phyloP scores from a whole-genome alignment of 2,888 invertebrate genomes.

The Mimas tiliae region DNA sequence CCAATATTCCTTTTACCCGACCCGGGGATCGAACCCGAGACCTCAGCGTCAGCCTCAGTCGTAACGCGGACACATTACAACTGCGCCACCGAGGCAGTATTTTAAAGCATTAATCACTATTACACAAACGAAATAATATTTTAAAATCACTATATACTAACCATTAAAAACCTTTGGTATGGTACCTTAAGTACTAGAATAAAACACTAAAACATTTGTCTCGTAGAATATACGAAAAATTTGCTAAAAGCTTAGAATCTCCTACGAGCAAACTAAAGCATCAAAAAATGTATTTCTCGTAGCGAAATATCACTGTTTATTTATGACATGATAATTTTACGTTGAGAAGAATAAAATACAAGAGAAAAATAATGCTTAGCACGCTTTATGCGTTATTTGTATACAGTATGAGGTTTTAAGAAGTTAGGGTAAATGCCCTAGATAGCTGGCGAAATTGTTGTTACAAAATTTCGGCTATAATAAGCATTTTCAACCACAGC shows the following conservation, averaged over 20 bases:
- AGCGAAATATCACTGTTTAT: constrained; percentile 8
- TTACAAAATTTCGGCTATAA: too few relatives aligned
- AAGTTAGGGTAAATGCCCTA: background rate
- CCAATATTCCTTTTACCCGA: too few relatives aligned
- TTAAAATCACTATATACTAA: too few relatives aligned
- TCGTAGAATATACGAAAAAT: background rate
- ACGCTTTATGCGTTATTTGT: background rate
- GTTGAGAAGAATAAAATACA: constrained; percentile 8
- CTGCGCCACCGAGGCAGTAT: too few relatives aligned
- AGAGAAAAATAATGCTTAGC: constrained; percentile 3
- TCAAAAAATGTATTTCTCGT: constrained; percentile 3
- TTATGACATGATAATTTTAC: constrained; percentile 21
- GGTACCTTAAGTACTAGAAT: too few relatives aligned
- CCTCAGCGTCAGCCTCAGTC: too few relatives aligned
- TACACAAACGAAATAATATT: too few relatives aligned
- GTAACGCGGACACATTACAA: too few relatives aligned
- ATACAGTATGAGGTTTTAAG: constrained; percentile 15
- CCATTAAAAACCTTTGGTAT: too few relatives aligned
- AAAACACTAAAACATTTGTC: background rate
- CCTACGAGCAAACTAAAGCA: background rate
- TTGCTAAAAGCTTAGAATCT: background rate
- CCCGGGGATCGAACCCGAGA: too few relatives aligned
- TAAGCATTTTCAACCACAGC: too few relatives aligned
- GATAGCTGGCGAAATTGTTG: background rate
- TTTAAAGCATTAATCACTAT: too few relatives aligned